phyloP scores from a whole-genome alignment of 2,797 vertebrate species.

The Glyptemys insculpta region DNA sequence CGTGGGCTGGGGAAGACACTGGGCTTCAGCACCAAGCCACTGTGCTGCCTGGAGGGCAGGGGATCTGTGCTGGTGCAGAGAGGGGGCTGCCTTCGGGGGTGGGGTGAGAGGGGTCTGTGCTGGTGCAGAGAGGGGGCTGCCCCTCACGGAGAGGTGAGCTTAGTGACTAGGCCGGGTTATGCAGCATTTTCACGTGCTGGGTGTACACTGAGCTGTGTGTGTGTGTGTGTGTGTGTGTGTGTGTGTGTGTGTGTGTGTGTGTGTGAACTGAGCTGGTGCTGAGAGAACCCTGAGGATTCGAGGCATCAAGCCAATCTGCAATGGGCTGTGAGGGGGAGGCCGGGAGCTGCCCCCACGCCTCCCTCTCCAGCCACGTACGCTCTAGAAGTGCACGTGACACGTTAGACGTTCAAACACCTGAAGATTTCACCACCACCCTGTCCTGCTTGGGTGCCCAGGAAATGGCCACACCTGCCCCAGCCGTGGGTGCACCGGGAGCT shows the following conservation, averaged over 20 bases:
- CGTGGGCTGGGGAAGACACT: not conserved
- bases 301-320: fast-evolving
- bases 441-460: not conserved
- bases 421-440: too few relatives aligned
- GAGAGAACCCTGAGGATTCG: not conserved
- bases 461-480: not conserved
- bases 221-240: not conserved
- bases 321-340: constrained; percentile 16
- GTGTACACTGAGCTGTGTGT: not conserved
- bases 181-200: not conserved
- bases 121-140: not conserved
- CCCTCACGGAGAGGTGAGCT: not conserved
- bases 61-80: not conserved
- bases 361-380: not conserved
- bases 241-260: not conserved
- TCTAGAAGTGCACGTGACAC: not conserved
- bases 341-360: not conserved
- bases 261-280: not conserved
- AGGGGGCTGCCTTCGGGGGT: fast-evolving
- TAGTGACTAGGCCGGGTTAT: too few relatives aligned
- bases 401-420: not conserved
- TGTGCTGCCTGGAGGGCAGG: not conserved
- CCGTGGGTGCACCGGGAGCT: constrained; percentile 6
- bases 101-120: not conserved
- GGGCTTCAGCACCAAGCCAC: not conserved